Evolutionary conservation across 2,113 vertebrate species (phyloP).

Genomic region (Hyla sarda): DNA sequence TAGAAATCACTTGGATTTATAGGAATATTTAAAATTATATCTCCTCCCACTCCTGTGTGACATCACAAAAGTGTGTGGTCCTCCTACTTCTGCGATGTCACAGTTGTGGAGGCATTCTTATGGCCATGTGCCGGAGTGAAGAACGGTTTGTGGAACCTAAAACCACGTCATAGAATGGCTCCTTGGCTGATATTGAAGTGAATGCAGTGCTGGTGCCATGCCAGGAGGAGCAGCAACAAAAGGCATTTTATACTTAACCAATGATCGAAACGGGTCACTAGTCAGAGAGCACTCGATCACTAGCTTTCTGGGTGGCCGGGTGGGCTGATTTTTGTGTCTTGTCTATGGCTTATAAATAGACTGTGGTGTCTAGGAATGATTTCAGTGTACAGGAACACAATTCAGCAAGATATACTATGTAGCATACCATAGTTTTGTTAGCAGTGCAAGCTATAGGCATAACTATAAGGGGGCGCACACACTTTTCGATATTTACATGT

Average conservation of each 20-base stretch:
- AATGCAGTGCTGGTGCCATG: neutral
- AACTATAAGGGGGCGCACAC: neutral
- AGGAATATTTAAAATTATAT: neutral
- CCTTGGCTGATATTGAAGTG: neutral
- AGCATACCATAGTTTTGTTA: neutral
- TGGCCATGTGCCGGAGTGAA: neutral
- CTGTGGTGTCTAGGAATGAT: neutral
- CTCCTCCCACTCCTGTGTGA: neutral
- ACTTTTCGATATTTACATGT: neutral
- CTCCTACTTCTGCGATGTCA: slow-evolving; percentile 3
- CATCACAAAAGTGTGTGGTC: neutral
- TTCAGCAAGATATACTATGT: neutral
- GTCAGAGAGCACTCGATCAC: neutral
- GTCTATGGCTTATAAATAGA: neutral
- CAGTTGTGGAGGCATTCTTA: too few relatives aligned
- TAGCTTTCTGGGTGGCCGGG: neutral
- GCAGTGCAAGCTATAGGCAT: neutral
- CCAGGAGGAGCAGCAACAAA: neutral
- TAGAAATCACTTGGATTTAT: neutral
- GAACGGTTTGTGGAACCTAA: neutral
- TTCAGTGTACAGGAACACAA: neutral
- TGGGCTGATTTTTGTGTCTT: neutral
- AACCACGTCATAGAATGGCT: neutral
- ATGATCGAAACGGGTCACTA: neutral
- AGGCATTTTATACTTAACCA: neutral